Percentiles rank a stretch among this genome's conserved stretches.
phyloP scores from a whole-genome alignment of 2,888 invertebrate species.

The Pecten maximus region DNA sequence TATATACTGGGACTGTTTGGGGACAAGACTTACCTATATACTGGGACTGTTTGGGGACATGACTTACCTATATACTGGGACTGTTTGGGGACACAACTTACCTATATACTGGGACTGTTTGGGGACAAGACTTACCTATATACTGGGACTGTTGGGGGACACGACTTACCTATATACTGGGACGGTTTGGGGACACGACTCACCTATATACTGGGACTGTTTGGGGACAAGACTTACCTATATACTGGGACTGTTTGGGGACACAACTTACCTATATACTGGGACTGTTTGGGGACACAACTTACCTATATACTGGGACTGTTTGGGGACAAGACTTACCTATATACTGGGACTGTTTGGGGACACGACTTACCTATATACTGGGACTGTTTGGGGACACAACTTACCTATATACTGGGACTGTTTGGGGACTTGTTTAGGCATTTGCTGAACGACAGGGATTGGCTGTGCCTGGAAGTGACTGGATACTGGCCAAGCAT shows the following conservation, averaged over 20 bases:
- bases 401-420: conserved; percentile 66
- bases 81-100: too few relatives aligned
- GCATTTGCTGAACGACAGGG: conserved; percentile 86
- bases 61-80: too few relatives aligned
- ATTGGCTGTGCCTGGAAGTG: conserved; percentile 83
- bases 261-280: not conserved
- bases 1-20: too few relatives aligned
- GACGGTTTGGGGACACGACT: not conserved
- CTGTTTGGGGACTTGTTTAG: conserved; percentile 67
- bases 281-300: not conserved
- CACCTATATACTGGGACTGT: not conserved
- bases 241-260: not conserved
- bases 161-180: too few relatives aligned
- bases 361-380: not conserved
- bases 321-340: not conserved
- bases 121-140: too few relatives aligned
- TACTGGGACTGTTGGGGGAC: too few relatives aligned
- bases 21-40: too few relatives aligned
- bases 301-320: conserved; percentile 3
- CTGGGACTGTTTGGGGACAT: too few relatives aligned
- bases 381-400: not conserved
- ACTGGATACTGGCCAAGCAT: conserved; percentile 64
- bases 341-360: not conserved
- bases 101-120: too few relatives aligned
- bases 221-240: too few relatives aligned